Conservation (phyloP, 2,888 invertebrate genomes). For the Plutella xylostella region DNA sequence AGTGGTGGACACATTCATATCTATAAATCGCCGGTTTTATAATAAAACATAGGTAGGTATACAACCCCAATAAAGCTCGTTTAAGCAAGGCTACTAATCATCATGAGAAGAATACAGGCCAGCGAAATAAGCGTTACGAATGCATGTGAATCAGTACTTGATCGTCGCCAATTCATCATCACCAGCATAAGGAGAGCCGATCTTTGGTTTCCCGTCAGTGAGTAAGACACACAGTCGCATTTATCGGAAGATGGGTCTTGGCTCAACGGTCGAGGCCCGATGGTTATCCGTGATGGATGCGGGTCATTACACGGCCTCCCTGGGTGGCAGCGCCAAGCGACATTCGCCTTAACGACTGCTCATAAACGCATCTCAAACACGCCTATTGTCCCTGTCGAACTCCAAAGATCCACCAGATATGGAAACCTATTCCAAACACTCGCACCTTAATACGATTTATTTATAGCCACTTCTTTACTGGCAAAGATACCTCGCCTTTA, state of each 20-base stretch:
- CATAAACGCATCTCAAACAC: slow-evolving; percentile 46
- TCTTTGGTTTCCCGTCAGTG: not conserved
- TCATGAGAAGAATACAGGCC: too few species aligned
- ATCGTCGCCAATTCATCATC: too few species aligned
- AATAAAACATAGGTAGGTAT: too few species aligned
- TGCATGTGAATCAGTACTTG: too few species aligned
- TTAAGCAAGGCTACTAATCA: too few species aligned
- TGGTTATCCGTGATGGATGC: slow-evolving; percentile 57
- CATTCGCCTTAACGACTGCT: slow-evolving; percentile 38
- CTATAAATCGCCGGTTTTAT: too few species aligned
- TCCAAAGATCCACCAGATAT: slow-evolving; percentile 53
- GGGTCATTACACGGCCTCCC: slow-evolving; percentile 43
- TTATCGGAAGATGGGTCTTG: not conserved
- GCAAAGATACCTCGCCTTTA: slow-evolving; percentile 19
- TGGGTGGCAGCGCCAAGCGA: slow-evolving; percentile 44
- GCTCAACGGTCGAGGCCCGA: slow-evolving; percentile 22
- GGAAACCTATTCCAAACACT: slow-evolving; percentile 41
- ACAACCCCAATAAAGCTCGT: too few species aligned
- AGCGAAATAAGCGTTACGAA: too few species aligned
- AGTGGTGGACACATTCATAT: too few species aligned
- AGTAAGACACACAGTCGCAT: not conserved
- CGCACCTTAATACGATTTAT: slow-evolving; percentile 55
- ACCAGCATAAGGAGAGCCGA: too few species aligned
- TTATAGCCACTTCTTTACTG: slow-evolving; percentile 51
- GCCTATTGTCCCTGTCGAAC: slow-evolving; percentile 47